Evolutionary conservation across 2,888 invertebrate species (phyloP).

Genomic region (Oconnorella tubifera): DNA sequence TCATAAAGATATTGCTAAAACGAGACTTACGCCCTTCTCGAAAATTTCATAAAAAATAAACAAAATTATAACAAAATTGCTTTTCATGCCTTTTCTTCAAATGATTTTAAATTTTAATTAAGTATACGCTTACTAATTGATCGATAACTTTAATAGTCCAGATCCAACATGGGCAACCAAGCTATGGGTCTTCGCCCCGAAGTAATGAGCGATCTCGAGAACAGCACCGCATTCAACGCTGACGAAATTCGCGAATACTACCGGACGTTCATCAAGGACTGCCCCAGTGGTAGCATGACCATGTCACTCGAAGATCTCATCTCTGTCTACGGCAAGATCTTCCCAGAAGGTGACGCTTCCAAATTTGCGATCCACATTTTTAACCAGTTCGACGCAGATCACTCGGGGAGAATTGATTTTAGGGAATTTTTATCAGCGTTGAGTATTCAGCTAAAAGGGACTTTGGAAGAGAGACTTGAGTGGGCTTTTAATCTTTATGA

Average conservation of each 20-base stretch:
- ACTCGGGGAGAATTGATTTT: slow-evolving; percentile 15
- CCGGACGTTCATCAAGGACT: slow-evolving; percentile 23
- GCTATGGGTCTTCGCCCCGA: slow-evolving; percentile 18
- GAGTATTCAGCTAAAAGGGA: slow-evolving; percentile 13
- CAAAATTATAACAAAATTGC: too few species aligned
- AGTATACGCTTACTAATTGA: too few species aligned
- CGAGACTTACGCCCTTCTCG: too few species aligned
- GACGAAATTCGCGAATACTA: slow-evolving; percentile 24
- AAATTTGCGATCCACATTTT: slow-evolving; percentile 28
- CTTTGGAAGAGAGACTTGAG: slow-evolving; percentile 9
- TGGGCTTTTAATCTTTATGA: slow-evolving; percentile 16
- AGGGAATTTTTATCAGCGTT: slow-evolving; percentile 18
- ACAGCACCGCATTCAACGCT: slow-evolving; percentile 23
- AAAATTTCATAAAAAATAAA: too few species aligned
- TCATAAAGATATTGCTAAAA: too few species aligned
- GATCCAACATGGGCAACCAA: slow-evolving; percentile 22
- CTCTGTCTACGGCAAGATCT: slow-evolving; percentile 20
- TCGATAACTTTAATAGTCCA: too few species aligned
- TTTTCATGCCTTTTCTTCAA: too few species aligned
- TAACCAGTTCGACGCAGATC: slow-evolving; percentile 23
- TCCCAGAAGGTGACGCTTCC: slow-evolving; percentile 26
- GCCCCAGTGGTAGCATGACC: slow-evolving; percentile 15
- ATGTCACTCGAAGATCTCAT: slow-evolving; percentile 23
- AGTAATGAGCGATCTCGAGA: slow-evolving; percentile 17
- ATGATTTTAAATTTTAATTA: too few species aligned